Evolutionary conservation across 2,888 invertebrate species (phyloP), one percentile per base, ranked within the genome.

Genomic region (Leucophenga montana): DNA sequence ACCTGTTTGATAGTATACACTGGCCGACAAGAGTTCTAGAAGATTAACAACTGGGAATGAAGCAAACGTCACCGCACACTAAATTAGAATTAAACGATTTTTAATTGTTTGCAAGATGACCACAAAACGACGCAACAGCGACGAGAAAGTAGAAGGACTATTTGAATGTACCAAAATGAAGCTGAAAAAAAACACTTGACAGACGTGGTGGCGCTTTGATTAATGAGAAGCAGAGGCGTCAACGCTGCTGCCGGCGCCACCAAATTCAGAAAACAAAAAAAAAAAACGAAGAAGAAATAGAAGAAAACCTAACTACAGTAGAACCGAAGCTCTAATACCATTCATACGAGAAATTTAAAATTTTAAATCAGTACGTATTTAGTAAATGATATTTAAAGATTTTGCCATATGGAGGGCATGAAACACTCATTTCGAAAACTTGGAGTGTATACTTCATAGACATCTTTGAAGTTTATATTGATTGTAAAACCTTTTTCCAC

Each of bases 81-180:
- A 64, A 64, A 64, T 64, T 64, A 48, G 62, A 46, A 64, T 64
- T 48, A 64, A 64, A 46, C 22, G 62, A 64, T 64, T 64, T 64
- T 48, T 64, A 64, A 64, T 64, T 64, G 62, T 64, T 48, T 16
- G 22, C 20, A 14, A 46, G 48, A 20, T 8, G 6, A 27, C 22
- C 31, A 13, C 46, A 16, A 50, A 50, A 50, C 46, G 9, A 50
- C 46, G 9, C 18, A 44, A n/a, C n/a, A 22, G 16, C 20, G 5
- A 13, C 1, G 44, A 22, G 14, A 59, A 59, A n/a, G 3, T n/a
- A 31, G 33, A 59, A 59, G 4, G 31, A 27, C 33, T 16, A 50
- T 16, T n/a, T 16, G 18, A n/a, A 16, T 50, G 13, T 11, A 64
- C 20, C 22, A 18, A 62, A 59, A 39, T 46, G 50, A 50, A n/a